Conservation (phyloP, 2,888 invertebrate genomes). For the Tachystola acroxantha region DNA sequence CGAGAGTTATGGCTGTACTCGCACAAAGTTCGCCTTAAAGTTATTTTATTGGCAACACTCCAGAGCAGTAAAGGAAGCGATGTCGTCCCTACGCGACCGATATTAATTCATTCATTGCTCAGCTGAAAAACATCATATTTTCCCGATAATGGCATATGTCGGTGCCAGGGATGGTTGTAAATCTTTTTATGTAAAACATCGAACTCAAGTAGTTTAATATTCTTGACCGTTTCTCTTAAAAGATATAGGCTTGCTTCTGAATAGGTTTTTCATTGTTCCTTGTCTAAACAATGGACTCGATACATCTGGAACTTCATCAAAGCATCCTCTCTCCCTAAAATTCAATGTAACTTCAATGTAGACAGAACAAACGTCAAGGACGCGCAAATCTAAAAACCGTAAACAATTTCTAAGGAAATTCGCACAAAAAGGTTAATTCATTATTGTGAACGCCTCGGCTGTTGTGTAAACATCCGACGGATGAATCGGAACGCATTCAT, state of each 20-base stretch:
- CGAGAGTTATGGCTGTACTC: constrained; percentile 53
- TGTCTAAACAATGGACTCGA: constrained; percentile 1
- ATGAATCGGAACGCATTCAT: constrained; percentile 44
- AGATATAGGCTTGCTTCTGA: too few relatives aligned
- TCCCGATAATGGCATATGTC: constrained; percentile 50
- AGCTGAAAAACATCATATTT: constrained; percentile 69
- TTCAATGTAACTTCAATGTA: neutral
- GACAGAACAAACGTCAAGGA: constrained; percentile 20
- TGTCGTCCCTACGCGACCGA: constrained; percentile 31
- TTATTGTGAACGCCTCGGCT: constrained; percentile 41
- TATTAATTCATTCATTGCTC: constrained; percentile 61
- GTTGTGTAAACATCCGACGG: constrained; percentile 70
- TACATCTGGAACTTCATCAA: constrained; percentile 27
- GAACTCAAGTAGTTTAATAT: constrained; percentile 12
- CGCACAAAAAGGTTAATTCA: constrained; percentile 33
- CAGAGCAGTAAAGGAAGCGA: constrained; percentile 48
- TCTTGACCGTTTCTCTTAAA: too few relatives aligned
- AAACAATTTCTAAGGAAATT: constrained; percentile 37
- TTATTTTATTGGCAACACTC: constrained; percentile 66
- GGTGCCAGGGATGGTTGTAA: constrained; percentile 32
- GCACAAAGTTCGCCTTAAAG: constrained; percentile 56
- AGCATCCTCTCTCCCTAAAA: constrained; percentile 5
- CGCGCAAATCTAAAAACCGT: constrained; percentile 30
- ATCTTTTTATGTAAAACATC: constrained; percentile 30
- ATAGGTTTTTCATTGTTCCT: too few relatives aligned